A percentile compares a stretch with the other conserved stretches of the same genome.
Evolutionary conservation across 2,113 vertebrate species (phyloP).

Genomic region (Naja naja): DNA sequence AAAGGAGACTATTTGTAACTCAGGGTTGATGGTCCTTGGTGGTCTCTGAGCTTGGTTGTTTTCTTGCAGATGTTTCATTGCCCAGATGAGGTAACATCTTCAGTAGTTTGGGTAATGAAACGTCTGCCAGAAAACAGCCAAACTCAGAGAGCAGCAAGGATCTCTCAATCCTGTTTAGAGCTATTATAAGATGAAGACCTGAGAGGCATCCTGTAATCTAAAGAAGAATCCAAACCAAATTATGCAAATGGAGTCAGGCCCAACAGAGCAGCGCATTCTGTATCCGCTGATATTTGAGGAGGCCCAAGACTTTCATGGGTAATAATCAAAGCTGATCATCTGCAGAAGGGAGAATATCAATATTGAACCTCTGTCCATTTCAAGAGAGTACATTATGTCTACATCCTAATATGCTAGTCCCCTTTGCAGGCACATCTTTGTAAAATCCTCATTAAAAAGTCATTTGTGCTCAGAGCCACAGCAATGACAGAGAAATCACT

Average conservation of each 20-base stretch:
- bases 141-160: not conserved
- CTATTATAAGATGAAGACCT: not conserved
- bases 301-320: not conserved
- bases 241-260: not conserved
- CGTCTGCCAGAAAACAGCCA: not conserved
- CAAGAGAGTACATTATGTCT: not conserved
- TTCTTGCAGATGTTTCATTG: not conserved
- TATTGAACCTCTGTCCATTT: not conserved
- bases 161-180: not conserved
- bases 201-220: not conserved
- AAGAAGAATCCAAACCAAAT: not conserved
- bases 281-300: not conserved
- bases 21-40: not conserved
- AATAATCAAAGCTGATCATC: not conserved
- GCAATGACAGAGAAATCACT: slow-evolving; percentile 40
- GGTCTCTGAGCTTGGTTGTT: not conserved
- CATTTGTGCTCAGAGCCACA: slow-evolving; percentile 40
- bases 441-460: slow-evolving; percentile 35
- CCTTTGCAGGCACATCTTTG: slow-evolving; percentile 31
- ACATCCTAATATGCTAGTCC: not conserved
- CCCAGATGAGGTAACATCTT: not conserved
- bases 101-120: not conserved
- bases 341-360: not conserved
- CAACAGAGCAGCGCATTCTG: not conserved
- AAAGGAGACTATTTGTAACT: not conserved